Conservation (phyloP, 2,113 vertebrate species). For the Gracilinanus agilis region DNA sequence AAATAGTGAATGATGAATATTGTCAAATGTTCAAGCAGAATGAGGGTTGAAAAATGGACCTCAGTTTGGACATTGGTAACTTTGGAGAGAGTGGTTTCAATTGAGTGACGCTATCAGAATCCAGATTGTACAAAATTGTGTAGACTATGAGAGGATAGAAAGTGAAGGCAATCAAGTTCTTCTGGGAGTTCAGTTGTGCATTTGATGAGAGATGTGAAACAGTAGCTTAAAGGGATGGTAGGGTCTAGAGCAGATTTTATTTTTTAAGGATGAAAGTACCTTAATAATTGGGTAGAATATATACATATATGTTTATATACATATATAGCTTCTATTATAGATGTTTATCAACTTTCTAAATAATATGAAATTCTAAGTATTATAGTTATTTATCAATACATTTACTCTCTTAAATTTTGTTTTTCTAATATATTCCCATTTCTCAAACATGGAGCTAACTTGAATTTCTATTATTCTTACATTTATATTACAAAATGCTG, state of each 20-base stretch:
- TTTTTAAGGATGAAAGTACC: no score
- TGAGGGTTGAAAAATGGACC: background rate
- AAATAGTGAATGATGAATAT: background rate
- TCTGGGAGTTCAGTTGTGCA: background rate
- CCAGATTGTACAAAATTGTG: background rate
- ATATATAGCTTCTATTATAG: background rate
- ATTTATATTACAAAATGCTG: background rate
- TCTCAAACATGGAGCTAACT: background rate
- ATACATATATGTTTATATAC: no score
- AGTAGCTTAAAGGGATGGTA: background rate
- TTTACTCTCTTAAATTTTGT: background rate
- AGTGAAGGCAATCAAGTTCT: background rate
- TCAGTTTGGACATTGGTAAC: background rate
- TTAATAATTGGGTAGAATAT: no score
- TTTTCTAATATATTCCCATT: background rate
- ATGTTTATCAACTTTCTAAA: background rate
- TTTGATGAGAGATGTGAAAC: background rate
- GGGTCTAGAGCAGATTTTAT: background rate
- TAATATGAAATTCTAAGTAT: background rate
- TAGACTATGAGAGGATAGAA: background rate
- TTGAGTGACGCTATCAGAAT: background rate
- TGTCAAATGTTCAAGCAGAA: background rate
- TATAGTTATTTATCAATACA: background rate
- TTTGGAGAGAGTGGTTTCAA: background rate
- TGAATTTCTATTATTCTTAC: background rate